Evolutionary conservation across 2,113 vertebrate genomes (phyloP).

Genomic region (Arvicanthis niloticus): DNA sequence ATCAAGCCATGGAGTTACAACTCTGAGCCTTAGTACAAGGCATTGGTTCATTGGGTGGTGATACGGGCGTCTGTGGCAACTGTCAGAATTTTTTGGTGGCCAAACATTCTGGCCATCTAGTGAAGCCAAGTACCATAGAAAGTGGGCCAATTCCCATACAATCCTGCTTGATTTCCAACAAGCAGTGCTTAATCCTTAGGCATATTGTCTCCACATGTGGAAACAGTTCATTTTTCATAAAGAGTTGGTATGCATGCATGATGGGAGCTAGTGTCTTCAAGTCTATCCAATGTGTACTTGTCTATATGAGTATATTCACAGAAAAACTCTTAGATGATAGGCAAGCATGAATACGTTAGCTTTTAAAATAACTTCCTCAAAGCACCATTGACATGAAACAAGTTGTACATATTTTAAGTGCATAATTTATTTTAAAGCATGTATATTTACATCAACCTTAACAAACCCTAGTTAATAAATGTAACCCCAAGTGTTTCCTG

Average conservation of each 20-base stretch:
- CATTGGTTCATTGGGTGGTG: neutral
- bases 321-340: slow-evolving; percentile 9
- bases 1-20: neutral
- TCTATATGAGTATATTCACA: neutral
- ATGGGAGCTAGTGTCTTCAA: slow-evolving; percentile 44
- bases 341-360: neutral
- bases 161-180: neutral
- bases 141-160: neutral
- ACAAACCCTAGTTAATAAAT: neutral
- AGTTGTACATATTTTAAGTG: slow-evolving; percentile 9
- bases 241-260: slow-evolving; percentile 10
- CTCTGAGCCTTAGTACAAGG: neutral
- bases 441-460: neutral
- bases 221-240: slow-evolving; percentile 52
- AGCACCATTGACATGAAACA: neutral
- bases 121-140: neutral
- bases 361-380: slow-evolving; percentile 20
- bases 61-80: neutral
- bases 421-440: neutral
- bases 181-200: neutral
- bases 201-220: neutral
- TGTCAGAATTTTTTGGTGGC: neutral
- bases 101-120: neutral
- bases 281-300: neutral
- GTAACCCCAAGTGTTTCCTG: neutral